phyloP scores from a whole-genome alignment of 2,113 vertebrate species.

The Arizona elegans region DNA sequence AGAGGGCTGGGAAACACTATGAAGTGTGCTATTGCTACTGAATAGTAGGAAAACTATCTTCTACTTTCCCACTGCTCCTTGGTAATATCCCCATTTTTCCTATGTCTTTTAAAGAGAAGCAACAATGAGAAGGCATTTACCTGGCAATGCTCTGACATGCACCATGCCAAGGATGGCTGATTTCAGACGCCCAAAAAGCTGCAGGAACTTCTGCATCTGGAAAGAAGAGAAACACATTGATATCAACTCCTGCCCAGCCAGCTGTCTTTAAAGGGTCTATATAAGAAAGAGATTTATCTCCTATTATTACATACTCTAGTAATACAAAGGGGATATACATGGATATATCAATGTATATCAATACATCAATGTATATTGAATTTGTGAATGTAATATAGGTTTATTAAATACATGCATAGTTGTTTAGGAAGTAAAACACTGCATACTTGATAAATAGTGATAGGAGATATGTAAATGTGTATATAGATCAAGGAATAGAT shows the following conservation, averaged over 20 bases:
- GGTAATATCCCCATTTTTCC: not conserved
- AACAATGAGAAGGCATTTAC: conserved; percentile 50
- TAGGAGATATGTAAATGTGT: too few relatives aligned
- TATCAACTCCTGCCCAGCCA: not conserved
- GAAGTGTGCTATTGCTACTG: not conserved
- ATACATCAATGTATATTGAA: too few relatives aligned
- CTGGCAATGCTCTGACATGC: conserved; percentile 82
- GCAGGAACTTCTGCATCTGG: conserved; percentile 67
- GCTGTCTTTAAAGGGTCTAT: not conserved
- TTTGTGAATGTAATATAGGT: too few relatives aligned
- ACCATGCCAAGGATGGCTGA: conserved; percentile 80
- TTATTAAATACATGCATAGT: too few relatives aligned
- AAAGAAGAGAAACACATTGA: not conserved
- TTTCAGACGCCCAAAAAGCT: conserved; percentile 72
- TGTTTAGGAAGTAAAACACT: too few relatives aligned
- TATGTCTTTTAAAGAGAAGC: not conserved
- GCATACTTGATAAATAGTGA: too few relatives aligned
- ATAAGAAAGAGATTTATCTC: not conserved
- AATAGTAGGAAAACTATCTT: not conserved
- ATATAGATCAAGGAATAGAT: too few relatives aligned
- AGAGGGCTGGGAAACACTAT: too few relatives aligned
- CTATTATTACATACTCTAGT: not conserved
- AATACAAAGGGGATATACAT: not conserved
- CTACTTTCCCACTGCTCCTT: not conserved
- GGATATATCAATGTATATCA: too few relatives aligned